Conservation (phyloP, 2,888 invertebrate species). For the Ganaspis brasiliensis region DNA sequence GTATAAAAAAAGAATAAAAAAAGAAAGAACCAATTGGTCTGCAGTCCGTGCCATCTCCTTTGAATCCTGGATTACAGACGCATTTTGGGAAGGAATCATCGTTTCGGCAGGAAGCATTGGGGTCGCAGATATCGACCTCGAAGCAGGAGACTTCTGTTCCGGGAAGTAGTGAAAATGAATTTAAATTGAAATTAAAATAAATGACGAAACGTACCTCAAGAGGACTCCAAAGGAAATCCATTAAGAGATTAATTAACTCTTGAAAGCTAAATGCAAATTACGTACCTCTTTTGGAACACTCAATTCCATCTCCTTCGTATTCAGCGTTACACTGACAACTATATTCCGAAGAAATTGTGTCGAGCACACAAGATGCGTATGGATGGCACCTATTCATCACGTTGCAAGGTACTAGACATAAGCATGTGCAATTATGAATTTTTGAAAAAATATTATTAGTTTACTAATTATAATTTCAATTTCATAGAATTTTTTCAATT, state of each 20-base stretch:
- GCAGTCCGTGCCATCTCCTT: slow-evolving; percentile 86
- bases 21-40: slow-evolving; percentile 82
- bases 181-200: background rate
- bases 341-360: slow-evolving; percentile 82
- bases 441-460: no score
- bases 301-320: slow-evolving; percentile 91
- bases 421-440: slow-evolving; percentile 60
- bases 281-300: slow-evolving; percentile 84
- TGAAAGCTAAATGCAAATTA: slow-evolving; percentile 50
- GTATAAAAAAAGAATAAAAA: slow-evolving; percentile 48
- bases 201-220: slow-evolving; percentile 14
- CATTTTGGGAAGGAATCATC: slow-evolving; percentile 87
- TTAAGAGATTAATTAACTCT: slow-evolving; percentile 8
- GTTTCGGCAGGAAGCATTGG: slow-evolving; percentile 88
- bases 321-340: slow-evolving; percentile 91
- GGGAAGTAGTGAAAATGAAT: slow-evolving; percentile 41
- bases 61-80: slow-evolving; percentile 90
- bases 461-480: no score
- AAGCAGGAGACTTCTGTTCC: slow-evolving; percentile 82
- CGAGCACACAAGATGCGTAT: slow-evolving; percentile 89
- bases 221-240: slow-evolving; percentile 30
- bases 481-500: no score
- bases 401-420: slow-evolving; percentile 87
- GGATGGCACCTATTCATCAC: slow-evolving; percentile 90
- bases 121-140: slow-evolving; percentile 85